These are phyloP conservation scores for Omphaloscelis lunosa DNA, from an alignment of 2,888 invertebrate species.

Conservation along the genomic window DNA sequence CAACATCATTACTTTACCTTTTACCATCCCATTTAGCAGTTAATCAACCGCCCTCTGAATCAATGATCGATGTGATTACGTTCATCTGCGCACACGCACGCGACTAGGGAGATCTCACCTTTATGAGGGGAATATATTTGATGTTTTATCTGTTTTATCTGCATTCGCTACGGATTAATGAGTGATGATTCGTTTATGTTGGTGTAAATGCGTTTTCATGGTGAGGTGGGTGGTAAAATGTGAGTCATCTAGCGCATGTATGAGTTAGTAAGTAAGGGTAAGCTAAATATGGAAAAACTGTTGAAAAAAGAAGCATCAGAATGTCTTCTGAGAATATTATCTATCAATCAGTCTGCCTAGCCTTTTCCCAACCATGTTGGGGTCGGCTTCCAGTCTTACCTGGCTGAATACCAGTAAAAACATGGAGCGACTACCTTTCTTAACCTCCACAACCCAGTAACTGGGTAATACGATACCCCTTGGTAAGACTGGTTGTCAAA, in stretches of 20 bases:
- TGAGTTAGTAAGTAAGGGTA: too few relatives aligned
- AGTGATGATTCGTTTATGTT: slow-evolving; percentile 22
- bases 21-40: slow-evolving; percentile 51
- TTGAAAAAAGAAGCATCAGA: background rate
- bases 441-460: too few relatives aligned
- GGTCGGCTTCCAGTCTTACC: too few relatives aligned
- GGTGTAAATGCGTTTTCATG: slow-evolving; percentile 44
- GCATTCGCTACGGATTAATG: slow-evolving; percentile 50
- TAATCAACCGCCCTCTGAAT: slow-evolving; percentile 55
- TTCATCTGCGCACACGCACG: slow-evolving; percentile 60
- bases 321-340: background rate
- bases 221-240: background rate
- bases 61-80: slow-evolving; percentile 59
- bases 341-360: too few relatives aligned
- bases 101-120: slow-evolving; percentile 54
- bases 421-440: too few relatives aligned
- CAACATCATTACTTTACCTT: slow-evolving; percentile 51
- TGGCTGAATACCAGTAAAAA: too few relatives aligned
- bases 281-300: background rate
- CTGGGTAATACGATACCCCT: too few relatives aligned
- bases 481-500: too few relatives aligned
- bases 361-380: too few relatives aligned
- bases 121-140: slow-evolving; percentile 32
- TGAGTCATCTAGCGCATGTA: slow-evolving; percentile 10
- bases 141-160: slow-evolving; percentile 62